phyloP scores from a whole-genome alignment of 2,888 invertebrate genomes.

The Pyrrhia umbra region DNA sequence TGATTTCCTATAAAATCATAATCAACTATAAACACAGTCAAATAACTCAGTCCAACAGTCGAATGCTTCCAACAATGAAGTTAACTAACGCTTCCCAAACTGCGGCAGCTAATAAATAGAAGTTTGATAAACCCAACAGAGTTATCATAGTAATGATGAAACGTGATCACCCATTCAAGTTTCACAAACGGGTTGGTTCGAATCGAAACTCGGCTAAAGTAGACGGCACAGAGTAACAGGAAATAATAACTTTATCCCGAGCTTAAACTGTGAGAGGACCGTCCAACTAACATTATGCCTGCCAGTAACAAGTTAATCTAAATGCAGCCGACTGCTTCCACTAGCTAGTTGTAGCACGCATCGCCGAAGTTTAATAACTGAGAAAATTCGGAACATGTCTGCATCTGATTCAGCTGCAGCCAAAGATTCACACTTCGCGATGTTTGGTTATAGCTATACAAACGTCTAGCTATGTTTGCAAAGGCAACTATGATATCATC shows the following conservation, averaged over 20 bases:
- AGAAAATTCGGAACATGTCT: constrained; percentile 81
- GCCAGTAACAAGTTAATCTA: constrained; percentile 90
- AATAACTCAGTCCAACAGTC: constrained; percentile 27
- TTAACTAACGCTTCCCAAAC: constrained; percentile 65
- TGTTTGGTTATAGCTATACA: constrained; percentile 52
- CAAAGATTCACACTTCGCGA: constrained; percentile 66
- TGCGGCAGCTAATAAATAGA: constrained; percentile 75
- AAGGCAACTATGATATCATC: constrained; percentile 70
- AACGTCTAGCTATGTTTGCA: constrained; percentile 21
- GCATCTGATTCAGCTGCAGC: constrained; percentile 75
- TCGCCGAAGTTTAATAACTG: constrained; percentile 85
- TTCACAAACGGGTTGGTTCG: constrained; percentile 84
- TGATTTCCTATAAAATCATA: neutral
- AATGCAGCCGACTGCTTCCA: constrained; percentile 86
- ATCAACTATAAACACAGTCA: constrained; percentile 17
- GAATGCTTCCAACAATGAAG: constrained; percentile 38
- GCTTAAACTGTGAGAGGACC: constrained; percentile 85
- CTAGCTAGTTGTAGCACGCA: constrained; percentile 84
- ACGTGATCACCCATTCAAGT: constrained; percentile 88
- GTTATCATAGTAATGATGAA: constrained; percentile 84
- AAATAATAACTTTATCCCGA: constrained; percentile 89
- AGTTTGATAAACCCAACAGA: constrained; percentile 80
- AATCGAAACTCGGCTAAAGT: constrained; percentile 87
- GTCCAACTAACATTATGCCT: constrained; percentile 89
- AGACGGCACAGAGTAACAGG: constrained; percentile 86